Evolutionary conservation across 2,888 invertebrate species (phyloP), one percentile per base, ranked within the genome.

Genomic region (Exephanes ischioxanthus): DNA sequence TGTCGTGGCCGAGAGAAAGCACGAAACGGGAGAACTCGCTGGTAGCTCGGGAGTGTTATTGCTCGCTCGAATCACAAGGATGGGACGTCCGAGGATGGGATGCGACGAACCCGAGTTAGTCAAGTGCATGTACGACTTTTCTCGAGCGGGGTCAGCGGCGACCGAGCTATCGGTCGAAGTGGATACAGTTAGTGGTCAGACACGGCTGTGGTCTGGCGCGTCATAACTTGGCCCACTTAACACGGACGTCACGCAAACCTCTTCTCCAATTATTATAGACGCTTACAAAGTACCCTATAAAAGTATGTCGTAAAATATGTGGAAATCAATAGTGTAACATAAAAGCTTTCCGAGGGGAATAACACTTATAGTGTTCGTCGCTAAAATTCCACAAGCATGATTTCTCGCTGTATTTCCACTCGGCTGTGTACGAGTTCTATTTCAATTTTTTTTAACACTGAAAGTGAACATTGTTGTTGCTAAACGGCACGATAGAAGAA

Each of bases 151-250:
- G 53, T 63, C 30, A 6, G 30, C 30, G 16, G 33, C 63, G 26
- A 63, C 63, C 63, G 30, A 63, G 33, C 73, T 76, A 63, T 81
- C 51, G n/a, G 14, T 67, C 66, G 70, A 70, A 85, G 85, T 82
- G 68, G 82, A 82, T 75, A 82, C 66, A 67, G 81, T 76, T 75
- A 48, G 75, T 80, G 84, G 84, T 84, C 84, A 82, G 80, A 82
- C 77, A 77, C 80, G 63, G 37, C 33, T 58, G 76, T n/a, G 80
- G 80, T 51, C 48, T 53, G 63, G 30, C 67, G 58, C 58, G 70
- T 70, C 66, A 16, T 67, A 70, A 63, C 41, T 19, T 58, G 55
- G 5, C 66, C 53, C 51, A 58, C 33, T 48, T 45, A 75, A n/a
- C 61, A 33, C 75, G 61, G 61, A 45, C 7, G 78, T 53, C 71